Evolutionary conservation across 1,140 invertebrate genomes (phyloP), one percentile per base, ranked within the genome.

Genomic region (Drosophila bifasciata): DNA sequence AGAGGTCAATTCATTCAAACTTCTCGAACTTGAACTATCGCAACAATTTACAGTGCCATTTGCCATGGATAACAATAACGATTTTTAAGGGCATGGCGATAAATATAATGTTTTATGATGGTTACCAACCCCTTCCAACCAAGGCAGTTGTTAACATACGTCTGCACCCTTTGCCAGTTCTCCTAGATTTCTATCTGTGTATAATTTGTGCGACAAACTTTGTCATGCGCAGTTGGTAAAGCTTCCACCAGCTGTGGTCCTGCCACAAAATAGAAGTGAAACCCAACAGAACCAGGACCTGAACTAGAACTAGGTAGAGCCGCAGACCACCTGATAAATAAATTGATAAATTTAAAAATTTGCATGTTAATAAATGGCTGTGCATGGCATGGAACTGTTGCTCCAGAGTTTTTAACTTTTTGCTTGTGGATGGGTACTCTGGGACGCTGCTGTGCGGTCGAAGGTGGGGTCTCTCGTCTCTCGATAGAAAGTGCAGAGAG

Each of bases 311-410:
- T 2, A 0, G 23, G 62, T 68, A 59, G 15, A 45, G 8, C 1
- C 48, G 11, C 9, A 41, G 41, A 51, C 57, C 60, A 58, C 52
- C 63, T n/a, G n/a, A n/a, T n/a, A n/a, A n/a, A n/a, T n/a, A n/a
- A 68, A 40, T 53, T 70, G 61, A 85, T 79, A 79, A 85, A 76
- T 85, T 85, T 79, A 63, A 53, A 76, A 84, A 85, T 79, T 79
- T 72, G 50, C 80, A 79, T 79, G 61, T 66, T 83, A 85, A 79
- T 85, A 71, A 85, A 84, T 85, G 76, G 80, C n/a, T n/a, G n/a
- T n/a, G n/a, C 55, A 52, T 56, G 71, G 71, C 50, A 36, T 50
- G 25, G 59, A 62, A 50, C 57, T 53, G 49, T 66, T 48, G 49
- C 45, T 64, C 52, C 32, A 59, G 4, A 21, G 19, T 74, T 74